Base-by-base conservation (phyloP, 2,113 vertebrate genomes). In the Ciconia boyciana region DNA sequence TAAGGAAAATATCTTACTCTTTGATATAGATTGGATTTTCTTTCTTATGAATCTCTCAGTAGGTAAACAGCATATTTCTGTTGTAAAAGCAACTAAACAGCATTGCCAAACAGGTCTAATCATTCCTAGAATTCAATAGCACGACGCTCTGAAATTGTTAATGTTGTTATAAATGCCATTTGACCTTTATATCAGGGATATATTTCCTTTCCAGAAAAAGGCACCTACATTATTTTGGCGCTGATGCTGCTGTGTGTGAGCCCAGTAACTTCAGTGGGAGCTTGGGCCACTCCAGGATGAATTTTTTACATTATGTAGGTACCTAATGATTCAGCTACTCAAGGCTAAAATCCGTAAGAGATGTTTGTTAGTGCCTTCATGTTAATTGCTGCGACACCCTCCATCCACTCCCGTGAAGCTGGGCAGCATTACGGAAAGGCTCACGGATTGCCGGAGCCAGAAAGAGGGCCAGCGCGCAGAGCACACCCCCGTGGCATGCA, bases 1-100 rank as follows among this genome's bases (percentile, higher is more conserved):
- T 96, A 95, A 96, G 96, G 94, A 96, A 98, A 97, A 98, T 91
- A 97, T 96, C 96, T 97, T 97, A 96, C 95, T 97, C 87, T 96
- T 96, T 95, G 96, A 97, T 96, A 91, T 43, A 86, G 88, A 96
- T 93, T 92, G 93, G 57, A 83, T 83, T 95, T 97, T 97, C 96
- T 98, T 89, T 82, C 94, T 98, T 97, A 96, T 94, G 93, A 97
- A 97, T 94, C 94, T 97, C 92, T 95, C 21, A 12, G 94, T 88
- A 94, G 90, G 61, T 95, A 92, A 97, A 96, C 91, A 97, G 82
- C 11, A 2, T 76, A 93, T 95, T 96, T 96, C 90, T 92, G 81
- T 83, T 78, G 60, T 58, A 80, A 94, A 94, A 84, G 51, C 94
- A 96, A 88, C 77, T 74, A 79, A 96, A 94, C 46, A 72, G 72